A percentile compares a stretch with the other conserved stretches of the same genome.
phyloP scores from a whole-genome alignment of 2,888 invertebrate genomes.

The Sesia bembeciformis region DNA sequence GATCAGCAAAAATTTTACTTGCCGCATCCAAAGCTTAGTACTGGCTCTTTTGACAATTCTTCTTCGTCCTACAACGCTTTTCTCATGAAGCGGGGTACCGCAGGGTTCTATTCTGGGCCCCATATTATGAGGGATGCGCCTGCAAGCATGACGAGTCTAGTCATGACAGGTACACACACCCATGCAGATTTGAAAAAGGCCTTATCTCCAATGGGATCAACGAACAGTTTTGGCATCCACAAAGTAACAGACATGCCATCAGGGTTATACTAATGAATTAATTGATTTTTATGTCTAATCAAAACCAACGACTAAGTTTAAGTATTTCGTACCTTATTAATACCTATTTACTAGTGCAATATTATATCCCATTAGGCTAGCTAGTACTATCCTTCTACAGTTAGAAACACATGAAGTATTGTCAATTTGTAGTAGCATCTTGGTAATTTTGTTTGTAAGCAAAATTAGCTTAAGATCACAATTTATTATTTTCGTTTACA shows the following conservation, averaged over 20 bases:
- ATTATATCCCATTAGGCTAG: slow-evolving; percentile 35
- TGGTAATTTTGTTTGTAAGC: slow-evolving; percentile 65
- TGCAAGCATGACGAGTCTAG: slow-evolving; percentile 63
- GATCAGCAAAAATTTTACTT: slow-evolving; percentile 52
- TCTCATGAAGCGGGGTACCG: slow-evolving; percentile 77
- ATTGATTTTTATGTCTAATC: slow-evolving; percentile 25
- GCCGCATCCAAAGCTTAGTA: slow-evolving; percentile 43
- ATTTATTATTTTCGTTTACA: slow-evolving; percentile 4
- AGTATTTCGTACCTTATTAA: slow-evolving; percentile 53
- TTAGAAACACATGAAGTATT: not conserved
- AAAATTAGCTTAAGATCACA: slow-evolving; percentile 69
- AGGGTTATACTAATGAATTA: slow-evolving; percentile 75
- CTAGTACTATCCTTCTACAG: not conserved
- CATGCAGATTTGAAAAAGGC: slow-evolving; percentile 62
- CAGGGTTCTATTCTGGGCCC: slow-evolving; percentile 78
- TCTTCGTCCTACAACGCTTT: slow-evolving; percentile 59
- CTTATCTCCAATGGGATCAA: slow-evolving; percentile 50
- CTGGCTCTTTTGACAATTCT: slow-evolving; percentile 44
- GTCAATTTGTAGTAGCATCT: slow-evolving; percentile 31
- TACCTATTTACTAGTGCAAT: slow-evolving; percentile 59
- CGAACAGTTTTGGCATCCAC: slow-evolving; percentile 58
- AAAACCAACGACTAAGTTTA: slow-evolving; percentile 69
- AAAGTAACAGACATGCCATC: slow-evolving; percentile 84
- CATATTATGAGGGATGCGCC: slow-evolving; percentile 62
- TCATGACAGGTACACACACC: slow-evolving; percentile 55